Conservation (phyloP, 2,113 vertebrate genomes). For the Talpa occidentalis region DNA sequence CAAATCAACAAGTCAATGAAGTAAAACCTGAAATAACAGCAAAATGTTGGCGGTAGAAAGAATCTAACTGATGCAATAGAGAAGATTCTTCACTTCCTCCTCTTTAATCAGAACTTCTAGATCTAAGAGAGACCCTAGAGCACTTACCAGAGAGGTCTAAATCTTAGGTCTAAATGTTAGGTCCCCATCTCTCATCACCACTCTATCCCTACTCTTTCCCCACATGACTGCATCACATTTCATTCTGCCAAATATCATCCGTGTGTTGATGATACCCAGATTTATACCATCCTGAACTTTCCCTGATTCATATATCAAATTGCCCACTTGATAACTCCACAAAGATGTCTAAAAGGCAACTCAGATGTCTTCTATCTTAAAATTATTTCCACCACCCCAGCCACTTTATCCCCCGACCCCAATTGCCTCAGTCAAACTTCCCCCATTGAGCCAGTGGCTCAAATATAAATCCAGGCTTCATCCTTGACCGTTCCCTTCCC, state of each 20-base stretch:
- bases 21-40: not conserved
- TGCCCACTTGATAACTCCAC: not conserved
- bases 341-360: not conserved
- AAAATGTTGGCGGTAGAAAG: not conserved
- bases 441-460: not conserved
- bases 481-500: not conserved
- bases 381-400: not conserved
- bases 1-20: not conserved
- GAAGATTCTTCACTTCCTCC: not conserved
- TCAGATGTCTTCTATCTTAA: not conserved
- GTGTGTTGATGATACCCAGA: slow-evolving; percentile 24
- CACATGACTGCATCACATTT: not conserved
- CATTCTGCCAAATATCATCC: slow-evolving; percentile 30
- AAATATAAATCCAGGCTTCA: not conserved
- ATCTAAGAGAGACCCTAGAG: not conserved
- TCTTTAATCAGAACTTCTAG: not conserved
- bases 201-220: not conserved
- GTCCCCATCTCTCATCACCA: not conserved
- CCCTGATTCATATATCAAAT: not conserved
- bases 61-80: not conserved
- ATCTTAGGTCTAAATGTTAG: not conserved
- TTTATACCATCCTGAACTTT: not conserved
- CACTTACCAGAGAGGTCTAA: not conserved
- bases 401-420: not conserved
- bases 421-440: not conserved